Conservation (phyloP, 1,140 invertebrate species). For the Caenorhabditis latens region DNA sequence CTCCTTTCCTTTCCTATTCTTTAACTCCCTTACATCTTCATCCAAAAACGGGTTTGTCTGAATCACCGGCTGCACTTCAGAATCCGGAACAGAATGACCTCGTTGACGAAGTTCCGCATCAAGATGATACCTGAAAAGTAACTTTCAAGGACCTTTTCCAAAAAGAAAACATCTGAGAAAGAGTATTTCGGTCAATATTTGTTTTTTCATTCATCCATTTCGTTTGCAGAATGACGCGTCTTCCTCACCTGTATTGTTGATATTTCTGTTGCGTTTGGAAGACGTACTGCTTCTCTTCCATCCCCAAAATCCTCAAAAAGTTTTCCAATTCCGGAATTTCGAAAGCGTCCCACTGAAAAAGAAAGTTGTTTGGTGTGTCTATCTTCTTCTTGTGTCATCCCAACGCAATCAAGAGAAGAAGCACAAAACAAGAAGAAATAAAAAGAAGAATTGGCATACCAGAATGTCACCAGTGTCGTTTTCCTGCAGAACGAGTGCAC, state of each 20-base stretch:
- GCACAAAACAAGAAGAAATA: not conserved
- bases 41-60: conserved; percentile 39
- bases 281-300: conserved; percentile 81
- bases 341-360: conserved; percentile 82
- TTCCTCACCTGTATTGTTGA: conserved; percentile 75
- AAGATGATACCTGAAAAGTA: conserved; percentile 49
- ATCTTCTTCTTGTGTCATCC: not conserved
- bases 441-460: conserved; percentile 76
- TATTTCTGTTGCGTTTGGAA: conserved; percentile 81
- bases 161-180: conserved; percentile 12
- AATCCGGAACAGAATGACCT: conserved; percentile 35
- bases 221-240: not conserved
- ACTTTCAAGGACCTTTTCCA: conserved; percentile 6
- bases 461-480: conserved; percentile 82
- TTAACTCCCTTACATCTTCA: conserved; percentile 10
- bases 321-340: conserved; percentile 82
- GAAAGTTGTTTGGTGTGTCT: conserved; percentile 9
- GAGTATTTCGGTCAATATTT: conserved; percentile 33
- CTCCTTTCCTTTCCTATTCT: not conserved
- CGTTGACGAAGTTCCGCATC: conserved; percentile 61
- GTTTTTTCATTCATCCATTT: not conserved
- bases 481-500: conserved; percentile 81
- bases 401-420: conserved; percentile 9
- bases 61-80: not conserved
- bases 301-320: conserved; percentile 81